Base-by-base conservation (phyloP, 2,888 invertebrate species). In the Cataglyphis rosenhaueri region DNA sequence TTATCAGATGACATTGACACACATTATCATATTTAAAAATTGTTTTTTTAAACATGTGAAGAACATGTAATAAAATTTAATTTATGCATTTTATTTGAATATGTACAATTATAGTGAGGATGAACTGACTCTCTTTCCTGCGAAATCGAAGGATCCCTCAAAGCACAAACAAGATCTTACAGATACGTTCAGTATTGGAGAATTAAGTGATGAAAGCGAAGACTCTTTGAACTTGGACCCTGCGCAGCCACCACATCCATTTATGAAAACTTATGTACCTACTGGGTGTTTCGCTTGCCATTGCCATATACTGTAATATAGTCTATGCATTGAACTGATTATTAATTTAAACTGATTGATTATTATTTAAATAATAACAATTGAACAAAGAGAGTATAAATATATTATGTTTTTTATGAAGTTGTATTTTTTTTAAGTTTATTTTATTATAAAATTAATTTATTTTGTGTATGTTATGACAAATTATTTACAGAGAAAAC, bases 161-260 rank as follows among this genome's bases (percentile, higher is more conserved):
- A 94, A 93, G 85, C 93, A 94, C 70, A 95, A 95, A 81, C 95
- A 95, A 89, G 95, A 96, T 89, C 94, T 96, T 70, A 95, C 95
- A 9, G 95, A 96, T 88, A 96, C 96, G 85, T 95, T 96, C 86
- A 96, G 96, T 78, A 95, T 96, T 87, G 96, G 96, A 91, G 95
- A 96, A 91, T 93, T 96, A 79, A 94, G 94, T 76, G 93, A 91
- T 87, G 92, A 89, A 38, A 93, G 94, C 78, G 94, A 94, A 64
- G 94, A 94, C 84, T 94, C 94, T 41, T 84, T 94, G 57, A 92
- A 94, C 78, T 86, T 94, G 73, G 94, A 92, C 15, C 91, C 94
- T 44, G 87, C 92, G 0, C 91, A 93, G 84, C 85, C 91, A 44
- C 81, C 91, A n/a, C 91, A 92, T 79, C 92, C 92, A 8, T 93